Percentiles rank a stretch among this genome's conserved stretches.
Conservation (phyloP, 2,888 invertebrate species). For the Parthenolecanium corni region DNA sequence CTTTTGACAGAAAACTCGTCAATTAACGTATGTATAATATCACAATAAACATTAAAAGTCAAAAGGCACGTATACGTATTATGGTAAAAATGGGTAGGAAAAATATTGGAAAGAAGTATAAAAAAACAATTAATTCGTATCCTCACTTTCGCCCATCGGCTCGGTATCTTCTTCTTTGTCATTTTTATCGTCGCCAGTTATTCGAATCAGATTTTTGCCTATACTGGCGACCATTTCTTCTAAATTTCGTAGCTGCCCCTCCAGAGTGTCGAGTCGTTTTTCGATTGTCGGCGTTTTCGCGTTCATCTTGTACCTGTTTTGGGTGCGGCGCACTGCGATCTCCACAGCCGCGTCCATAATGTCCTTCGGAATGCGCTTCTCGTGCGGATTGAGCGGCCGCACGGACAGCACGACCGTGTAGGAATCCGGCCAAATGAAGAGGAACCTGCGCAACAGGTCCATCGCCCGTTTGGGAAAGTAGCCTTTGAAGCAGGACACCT, state of each 20-base stretch:
- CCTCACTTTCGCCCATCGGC: too few species aligned
- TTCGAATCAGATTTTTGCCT: too few species aligned
- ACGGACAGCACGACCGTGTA: constrained; percentile 71
- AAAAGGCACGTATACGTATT: too few species aligned
- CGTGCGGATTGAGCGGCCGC: constrained; percentile 69
- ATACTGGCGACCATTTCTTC: constrained; percentile 1
- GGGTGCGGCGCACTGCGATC: constrained; percentile 44
- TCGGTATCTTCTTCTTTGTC: too few species aligned
- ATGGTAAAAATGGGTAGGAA: too few species aligned
- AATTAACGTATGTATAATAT: too few species aligned
- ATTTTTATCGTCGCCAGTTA: too few species aligned
- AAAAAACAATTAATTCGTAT: too few species aligned
- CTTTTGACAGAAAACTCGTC: too few species aligned
- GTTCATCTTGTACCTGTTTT: constrained; percentile 1
- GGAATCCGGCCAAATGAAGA: constrained; percentile 67
- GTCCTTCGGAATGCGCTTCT: constrained; percentile 65
- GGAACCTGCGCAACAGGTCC: constrained; percentile 63
- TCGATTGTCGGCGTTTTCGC: not conserved
- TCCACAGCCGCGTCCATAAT: constrained; percentile 70
- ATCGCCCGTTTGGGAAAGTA: constrained; percentile 63
- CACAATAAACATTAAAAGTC: too few species aligned
- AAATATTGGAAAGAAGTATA: too few species aligned
- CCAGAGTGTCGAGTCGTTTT: not conserved
- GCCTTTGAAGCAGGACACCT: constrained; percentile 66
- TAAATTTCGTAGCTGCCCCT: constrained; percentile 5